Base-by-base conservation (phyloP, 1,140 invertebrate species). In the Glomeris maerens region DNA sequence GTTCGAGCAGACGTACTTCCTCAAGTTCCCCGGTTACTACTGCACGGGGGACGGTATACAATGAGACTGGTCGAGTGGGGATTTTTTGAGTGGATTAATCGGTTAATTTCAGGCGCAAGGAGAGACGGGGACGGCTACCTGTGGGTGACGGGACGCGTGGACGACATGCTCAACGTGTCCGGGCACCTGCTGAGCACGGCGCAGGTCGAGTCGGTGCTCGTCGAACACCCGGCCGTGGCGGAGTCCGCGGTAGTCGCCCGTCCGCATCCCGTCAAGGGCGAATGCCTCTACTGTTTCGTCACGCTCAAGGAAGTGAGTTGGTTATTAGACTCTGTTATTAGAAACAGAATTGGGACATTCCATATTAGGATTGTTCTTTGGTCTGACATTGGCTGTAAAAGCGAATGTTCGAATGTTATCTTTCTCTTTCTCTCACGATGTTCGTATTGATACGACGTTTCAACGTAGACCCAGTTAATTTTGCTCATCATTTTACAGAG, bases 151-250 rank as follows among this genome's bases (percentile, higher is more conserved):
- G 94, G 94, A 0, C 77, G 94, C 45, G 84, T 97, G 14, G 94
- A 98, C 66, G 94, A 98, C 62, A 92, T 98, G 88, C 69, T 98
- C 45, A 98, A 98, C 67, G 92, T 98, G 1, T 95, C 90, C 1
- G 94, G 94, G 0, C 94, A 98, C 71, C 69, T 98, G 20, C 83
- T 98, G 75, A 94, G 89, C 48, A 98, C 95, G 0, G 87, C 94
- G 0, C 89, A 98, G 58, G 53, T 90, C 0, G 93, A 98, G 70
- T 84, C 84, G 13, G 84, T 90, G 3, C 71, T 98, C 2, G 80
- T 87, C 0, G 86, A 86, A 60, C 86, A 93, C 62, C 63, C 69
- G 2, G 72, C 74, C 14, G 83, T 98, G 0, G 78, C 89, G 0
- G 94, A 98, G 67, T 84, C 92, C 2, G 94, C 94, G 1, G 94